Evolutionary conservation across 2,888 invertebrate species (phyloP).

Genomic region (Aethes cnicana): DNA sequence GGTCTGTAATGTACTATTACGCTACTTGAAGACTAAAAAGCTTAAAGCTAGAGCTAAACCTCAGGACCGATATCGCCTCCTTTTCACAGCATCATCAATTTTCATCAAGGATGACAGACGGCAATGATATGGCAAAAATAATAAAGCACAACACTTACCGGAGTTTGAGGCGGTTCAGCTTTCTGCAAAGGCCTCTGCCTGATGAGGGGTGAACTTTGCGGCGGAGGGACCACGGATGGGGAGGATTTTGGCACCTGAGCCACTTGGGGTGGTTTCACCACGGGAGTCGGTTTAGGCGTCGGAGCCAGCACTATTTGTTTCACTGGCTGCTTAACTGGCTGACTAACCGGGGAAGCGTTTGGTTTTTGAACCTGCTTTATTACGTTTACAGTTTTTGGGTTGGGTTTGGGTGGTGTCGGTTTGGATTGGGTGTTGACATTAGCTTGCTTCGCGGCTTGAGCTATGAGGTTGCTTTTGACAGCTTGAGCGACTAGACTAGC

Average conservation of each 20-base stretch:
- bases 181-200: conserved; percentile 64
- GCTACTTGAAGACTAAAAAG: no score
- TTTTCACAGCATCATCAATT: no score
- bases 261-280: conserved; percentile 27
- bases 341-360: background rate
- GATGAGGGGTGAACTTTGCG: conserved; percentile 61
- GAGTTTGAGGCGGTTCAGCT: conserved; percentile 49
- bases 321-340: background rate
- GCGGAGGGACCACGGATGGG: conserved; percentile 54
- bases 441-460: conserved; percentile 35
- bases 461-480: conserved; percentile 39
- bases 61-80: no score
- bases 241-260: conserved; percentile 48
- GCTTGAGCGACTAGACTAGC: conserved; percentile 51
- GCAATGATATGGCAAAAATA: no score
- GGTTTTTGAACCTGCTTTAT: conserved; percentile 25
- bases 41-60: no score
- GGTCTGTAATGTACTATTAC: no score
- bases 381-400: conserved; percentile 20
- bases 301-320: conserved; percentile 27
- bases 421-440: conserved; percentile 35
- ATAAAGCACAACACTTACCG: conserved; percentile 40
- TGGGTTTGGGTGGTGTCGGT: conserved; percentile 34
- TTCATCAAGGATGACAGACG: no score
- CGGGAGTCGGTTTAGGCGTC: conserved; percentile 38